Evolutionary conservation across 2,113 vertebrate genomes (phyloP).

Genomic region (Siniperca knerii): DNA sequence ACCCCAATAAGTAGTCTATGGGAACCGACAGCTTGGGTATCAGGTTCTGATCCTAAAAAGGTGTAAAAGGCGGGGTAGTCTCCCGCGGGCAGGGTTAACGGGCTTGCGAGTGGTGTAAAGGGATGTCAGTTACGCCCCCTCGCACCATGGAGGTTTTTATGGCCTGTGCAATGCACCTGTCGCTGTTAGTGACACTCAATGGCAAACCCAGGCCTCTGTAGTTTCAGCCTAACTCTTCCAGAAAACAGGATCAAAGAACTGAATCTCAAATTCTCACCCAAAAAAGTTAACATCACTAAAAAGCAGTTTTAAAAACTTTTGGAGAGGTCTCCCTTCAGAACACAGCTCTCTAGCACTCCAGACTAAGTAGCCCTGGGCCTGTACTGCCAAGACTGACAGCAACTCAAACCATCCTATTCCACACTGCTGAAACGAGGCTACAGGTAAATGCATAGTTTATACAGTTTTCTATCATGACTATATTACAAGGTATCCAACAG

Average conservation of each 20-base stretch:
- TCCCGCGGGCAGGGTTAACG: neutral
- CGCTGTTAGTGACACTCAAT: slow-evolving; percentile 76
- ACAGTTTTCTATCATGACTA: neutral
- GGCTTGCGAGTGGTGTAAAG: slow-evolving; percentile 59
- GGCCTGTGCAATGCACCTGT: slow-evolving; percentile 82
- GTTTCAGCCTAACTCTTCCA: slow-evolving; percentile 2
- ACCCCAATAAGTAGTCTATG: slow-evolving; percentile 85
- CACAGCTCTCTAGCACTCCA: neutral
- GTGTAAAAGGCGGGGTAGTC: slow-evolving; percentile 73
- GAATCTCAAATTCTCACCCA: neutral
- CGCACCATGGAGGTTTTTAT: slow-evolving; percentile 59
- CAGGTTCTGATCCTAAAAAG: slow-evolving; percentile 84
- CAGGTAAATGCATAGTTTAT: slow-evolving; percentile 19
- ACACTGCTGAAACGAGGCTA: slow-evolving; percentile 19
- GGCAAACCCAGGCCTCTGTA: slow-evolving; percentile 42
- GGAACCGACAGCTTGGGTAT: slow-evolving; percentile 77
- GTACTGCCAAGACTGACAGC: neutral
- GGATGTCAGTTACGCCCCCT: slow-evolving; percentile 65
- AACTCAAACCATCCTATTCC: slow-evolving; percentile 8
- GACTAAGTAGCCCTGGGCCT: neutral
- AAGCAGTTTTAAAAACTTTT: neutral
- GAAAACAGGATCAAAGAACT: slow-evolving; percentile 14
- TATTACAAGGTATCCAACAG: neutral
- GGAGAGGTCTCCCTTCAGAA: too few species aligned
- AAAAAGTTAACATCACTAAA: neutral